phyloP scores from a whole-genome alignment of 2,113 vertebrate species.

The Panurus biarmicus region DNA sequence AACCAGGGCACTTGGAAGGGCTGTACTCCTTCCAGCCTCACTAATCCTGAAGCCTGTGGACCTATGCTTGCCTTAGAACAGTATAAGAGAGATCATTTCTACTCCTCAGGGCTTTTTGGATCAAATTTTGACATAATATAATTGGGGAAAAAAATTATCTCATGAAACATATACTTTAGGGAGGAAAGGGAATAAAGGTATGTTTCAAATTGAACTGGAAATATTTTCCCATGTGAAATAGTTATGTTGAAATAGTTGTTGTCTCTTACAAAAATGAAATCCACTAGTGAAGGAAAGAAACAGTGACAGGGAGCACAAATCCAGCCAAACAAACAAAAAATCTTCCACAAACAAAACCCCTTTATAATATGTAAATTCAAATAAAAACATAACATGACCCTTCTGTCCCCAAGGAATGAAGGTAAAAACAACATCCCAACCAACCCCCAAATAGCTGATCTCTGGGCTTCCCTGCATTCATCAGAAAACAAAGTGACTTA shows the following conservation, averaged over 20 bases:
- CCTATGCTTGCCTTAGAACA: background rate
- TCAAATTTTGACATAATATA: slow-evolving; percentile 33
- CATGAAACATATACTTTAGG: slow-evolving; percentile 30
- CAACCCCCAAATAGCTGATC: background rate
- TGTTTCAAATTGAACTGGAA: slow-evolving; percentile 45
- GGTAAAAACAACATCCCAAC: background rate
- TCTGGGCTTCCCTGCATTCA: background rate
- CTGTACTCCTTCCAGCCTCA: background rate
- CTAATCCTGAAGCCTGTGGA: background rate
- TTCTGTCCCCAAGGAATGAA: background rate
- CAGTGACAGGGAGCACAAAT: background rate
- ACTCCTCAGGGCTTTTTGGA: slow-evolving; percentile 38
- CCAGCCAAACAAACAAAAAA: background rate
- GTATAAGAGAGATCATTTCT: background rate
- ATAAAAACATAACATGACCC: background rate
- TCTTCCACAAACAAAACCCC: background rate
- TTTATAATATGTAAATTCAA: background rate
- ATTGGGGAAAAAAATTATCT: background rate
- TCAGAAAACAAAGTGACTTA: background rate
- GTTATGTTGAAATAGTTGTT: too few species aligned
- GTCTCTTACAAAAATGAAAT: background rate
- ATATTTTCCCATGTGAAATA: slow-evolving; percentile 20
- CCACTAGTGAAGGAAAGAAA: background rate
- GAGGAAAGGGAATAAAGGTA: slow-evolving; percentile 52
- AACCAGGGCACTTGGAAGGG: background rate